phyloP scores from a whole-genome alignment of 2,888 invertebrate species.

The Aethes cnicana region DNA sequence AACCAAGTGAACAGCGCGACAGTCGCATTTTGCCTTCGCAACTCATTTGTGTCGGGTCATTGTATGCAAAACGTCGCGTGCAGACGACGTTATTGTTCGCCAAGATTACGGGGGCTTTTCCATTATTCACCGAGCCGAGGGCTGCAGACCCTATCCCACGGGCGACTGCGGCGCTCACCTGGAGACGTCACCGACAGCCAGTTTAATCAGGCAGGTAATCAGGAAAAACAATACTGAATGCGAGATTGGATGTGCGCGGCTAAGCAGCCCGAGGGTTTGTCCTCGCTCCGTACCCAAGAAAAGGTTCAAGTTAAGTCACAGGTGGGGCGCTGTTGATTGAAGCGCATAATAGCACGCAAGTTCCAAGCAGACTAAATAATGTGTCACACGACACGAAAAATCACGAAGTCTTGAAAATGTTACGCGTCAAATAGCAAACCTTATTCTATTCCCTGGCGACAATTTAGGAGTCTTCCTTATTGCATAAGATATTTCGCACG shows the following conservation, averaged over 20 bases:
- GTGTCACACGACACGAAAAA: conserved; percentile 23
- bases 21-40: conserved; percentile 50
- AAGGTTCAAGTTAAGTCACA: conserved; percentile 14
- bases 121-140: conserved; percentile 65
- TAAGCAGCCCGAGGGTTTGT: conserved; percentile 13
- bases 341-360: neutral
- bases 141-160: conserved; percentile 61
- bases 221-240: conserved; percentile 67
- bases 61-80: conserved; percentile 77
- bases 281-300: conserved; percentile 20
- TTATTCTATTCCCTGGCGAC: conserved; percentile 48
- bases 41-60: conserved; percentile 60
- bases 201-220: conserved; percentile 76
- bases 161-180: conserved; percentile 62
- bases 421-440: conserved; percentile 31
- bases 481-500: conserved; percentile 62
- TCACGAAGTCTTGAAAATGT: conserved; percentile 35
- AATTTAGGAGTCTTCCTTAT: conserved; percentile 54
- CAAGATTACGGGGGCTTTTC: conserved; percentile 70
- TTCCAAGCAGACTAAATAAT: neutral
- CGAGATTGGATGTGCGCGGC: conserved; percentile 38
- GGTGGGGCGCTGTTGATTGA: conserved; percentile 22
- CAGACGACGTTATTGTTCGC: conserved; percentile 72
- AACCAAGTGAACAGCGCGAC: conserved; percentile 37
- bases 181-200: conserved; percentile 49